A percentile compares a stretch with the other conserved stretches of the same genome.
phyloP scores from a whole-genome alignment of 1,140 invertebrate genomes.

The Lerema accius region DNA sequence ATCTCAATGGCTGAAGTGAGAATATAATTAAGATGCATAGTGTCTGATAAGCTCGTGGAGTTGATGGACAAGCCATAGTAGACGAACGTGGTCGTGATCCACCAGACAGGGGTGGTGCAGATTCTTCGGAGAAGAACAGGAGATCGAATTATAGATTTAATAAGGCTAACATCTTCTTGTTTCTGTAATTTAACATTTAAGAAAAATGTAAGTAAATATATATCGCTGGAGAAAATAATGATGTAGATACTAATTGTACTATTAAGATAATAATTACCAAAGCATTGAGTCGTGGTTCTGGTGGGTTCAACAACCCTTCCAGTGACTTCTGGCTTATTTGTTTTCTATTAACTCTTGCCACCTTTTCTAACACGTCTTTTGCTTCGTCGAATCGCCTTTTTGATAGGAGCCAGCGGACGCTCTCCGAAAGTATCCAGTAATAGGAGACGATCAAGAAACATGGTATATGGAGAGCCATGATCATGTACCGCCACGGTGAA shows the following conservation, averaged over 20 bases:
- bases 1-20: slow-evolving; percentile 87
- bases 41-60: slow-evolving; percentile 88
- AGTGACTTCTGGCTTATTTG: slow-evolving; percentile 83
- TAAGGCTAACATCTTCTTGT: slow-evolving; percentile 56
- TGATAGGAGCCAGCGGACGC: slow-evolving; percentile 89
- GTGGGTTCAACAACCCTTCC: slow-evolving; percentile 61
- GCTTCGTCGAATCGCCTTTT: slow-evolving; percentile 87
- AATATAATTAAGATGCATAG: slow-evolving; percentile 89
- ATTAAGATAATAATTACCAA: neutral
- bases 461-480: slow-evolving; percentile 86
- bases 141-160: slow-evolving; percentile 83
- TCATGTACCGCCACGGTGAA: slow-evolving; percentile 88
- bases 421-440: slow-evolving; percentile 85
- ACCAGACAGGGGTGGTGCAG: slow-evolving; percentile 87
- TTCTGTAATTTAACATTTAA: slow-evolving; percentile 3
- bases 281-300: slow-evolving; percentile 22
- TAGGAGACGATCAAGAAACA: slow-evolving; percentile 86
- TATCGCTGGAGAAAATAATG: no score
- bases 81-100: slow-evolving; percentile 88
- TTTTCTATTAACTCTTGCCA: slow-evolving; percentile 87
- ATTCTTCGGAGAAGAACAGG: slow-evolving; percentile 84
- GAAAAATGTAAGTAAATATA: no score
- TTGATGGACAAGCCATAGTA: slow-evolving; percentile 93
- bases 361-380: slow-evolving; percentile 83
- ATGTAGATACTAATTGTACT: no score